A percentile compares a stretch with the other conserved stretches of the same genome.
These are phyloP conservation scores for Dolomedes plantarius DNA, from an alignment of 2,888 invertebrate genomes.

Conservation along the genomic window DNA sequence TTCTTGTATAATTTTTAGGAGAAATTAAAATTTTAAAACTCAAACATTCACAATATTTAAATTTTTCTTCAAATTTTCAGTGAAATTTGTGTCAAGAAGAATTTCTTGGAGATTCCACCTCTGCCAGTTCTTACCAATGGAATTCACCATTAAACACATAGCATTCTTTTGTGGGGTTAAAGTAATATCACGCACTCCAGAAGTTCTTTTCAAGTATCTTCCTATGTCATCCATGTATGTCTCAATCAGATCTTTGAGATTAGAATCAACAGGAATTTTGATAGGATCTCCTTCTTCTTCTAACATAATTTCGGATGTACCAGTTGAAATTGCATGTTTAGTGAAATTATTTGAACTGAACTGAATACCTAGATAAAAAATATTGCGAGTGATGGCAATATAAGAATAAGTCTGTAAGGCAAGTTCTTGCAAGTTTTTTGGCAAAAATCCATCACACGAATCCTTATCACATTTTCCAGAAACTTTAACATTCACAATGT, in stretches of 20 bases:
- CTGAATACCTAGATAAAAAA: conserved; percentile 36
- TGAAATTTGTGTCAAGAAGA: conserved; percentile 47
- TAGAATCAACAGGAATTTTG: conserved; percentile 42
- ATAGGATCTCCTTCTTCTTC: conserved; percentile 55
- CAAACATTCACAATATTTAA: conserved; percentile 5
- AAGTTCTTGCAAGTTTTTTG: conserved; percentile 47
- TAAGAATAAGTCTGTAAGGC: conserved; percentile 47
- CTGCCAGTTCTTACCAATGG: conserved; percentile 54
- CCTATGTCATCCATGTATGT: conserved; percentile 30
- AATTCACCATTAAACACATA: conserved; percentile 36
- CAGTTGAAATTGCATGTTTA: background rate
- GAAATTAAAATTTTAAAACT: no score
- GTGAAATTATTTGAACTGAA: conserved; percentile 24
- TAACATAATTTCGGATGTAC: background rate
- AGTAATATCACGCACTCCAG: conserved; percentile 44
- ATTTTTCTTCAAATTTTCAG: conserved; percentile 12
- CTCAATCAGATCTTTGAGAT: conserved; percentile 38
- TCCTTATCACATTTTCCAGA: conserved; percentile 28
- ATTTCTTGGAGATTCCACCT: conserved; percentile 59
- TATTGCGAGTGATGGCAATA: conserved; percentile 31
- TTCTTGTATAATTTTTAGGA: no score
- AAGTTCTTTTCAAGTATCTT: conserved; percentile 35
- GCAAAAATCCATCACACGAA: conserved; percentile 41
- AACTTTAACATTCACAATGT: background rate
- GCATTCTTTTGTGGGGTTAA: conserved; percentile 33